Evolutionary conservation across 1,140 invertebrate species (phyloP).

Genomic region (Dufourea novaeangliae): DNA sequence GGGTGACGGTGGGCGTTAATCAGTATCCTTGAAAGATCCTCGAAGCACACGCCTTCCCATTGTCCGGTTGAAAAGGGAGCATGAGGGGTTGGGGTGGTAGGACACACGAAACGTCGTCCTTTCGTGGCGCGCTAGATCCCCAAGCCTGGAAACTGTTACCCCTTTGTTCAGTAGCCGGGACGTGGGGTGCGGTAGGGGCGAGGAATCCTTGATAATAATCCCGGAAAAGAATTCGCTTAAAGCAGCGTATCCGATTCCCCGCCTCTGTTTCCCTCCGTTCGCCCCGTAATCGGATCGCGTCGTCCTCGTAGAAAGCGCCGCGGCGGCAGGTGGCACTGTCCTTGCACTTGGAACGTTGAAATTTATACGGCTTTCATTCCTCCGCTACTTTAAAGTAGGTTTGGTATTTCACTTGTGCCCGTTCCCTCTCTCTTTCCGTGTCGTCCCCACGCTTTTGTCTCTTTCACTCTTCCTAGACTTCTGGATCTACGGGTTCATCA

Average conservation of each 20-base stretch:
- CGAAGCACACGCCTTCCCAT: not conserved
- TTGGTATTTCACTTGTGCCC: slow-evolving; percentile 33
- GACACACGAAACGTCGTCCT: slow-evolving; percentile 8
- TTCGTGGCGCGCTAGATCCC: slow-evolving; percentile 1
- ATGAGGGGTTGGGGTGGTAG: not conserved
- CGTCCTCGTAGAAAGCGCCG: slow-evolving; percentile 20
- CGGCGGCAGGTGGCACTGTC: not conserved
- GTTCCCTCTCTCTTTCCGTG: slow-evolving; percentile 5
- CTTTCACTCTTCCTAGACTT: not conserved
- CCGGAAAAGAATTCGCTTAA: slow-evolving; percentile 12
- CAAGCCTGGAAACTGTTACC: slow-evolving; percentile 39
- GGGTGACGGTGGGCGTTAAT: not conserved
- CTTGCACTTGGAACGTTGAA: slow-evolving; percentile 42
- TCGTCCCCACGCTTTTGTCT: not conserved
- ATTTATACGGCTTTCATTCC: slow-evolving; percentile 48
- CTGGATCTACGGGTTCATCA: slow-evolving; percentile 2
- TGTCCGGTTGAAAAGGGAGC: not conserved
- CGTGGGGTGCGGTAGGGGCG: not conserved
- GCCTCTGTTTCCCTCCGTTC: slow-evolving; percentile 5
- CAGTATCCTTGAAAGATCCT: slow-evolving; percentile 16
- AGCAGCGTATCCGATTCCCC: slow-evolving; percentile 2
- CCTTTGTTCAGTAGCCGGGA: slow-evolving; percentile 15
- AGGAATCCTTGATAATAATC: slow-evolving; percentile 18
- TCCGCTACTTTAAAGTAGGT: slow-evolving; percentile 37
- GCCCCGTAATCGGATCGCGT: slow-evolving; percentile 25